Conservation (phyloP, 1,140 invertebrate genomes). For the Pogonomyrmex barbatus region DNA sequence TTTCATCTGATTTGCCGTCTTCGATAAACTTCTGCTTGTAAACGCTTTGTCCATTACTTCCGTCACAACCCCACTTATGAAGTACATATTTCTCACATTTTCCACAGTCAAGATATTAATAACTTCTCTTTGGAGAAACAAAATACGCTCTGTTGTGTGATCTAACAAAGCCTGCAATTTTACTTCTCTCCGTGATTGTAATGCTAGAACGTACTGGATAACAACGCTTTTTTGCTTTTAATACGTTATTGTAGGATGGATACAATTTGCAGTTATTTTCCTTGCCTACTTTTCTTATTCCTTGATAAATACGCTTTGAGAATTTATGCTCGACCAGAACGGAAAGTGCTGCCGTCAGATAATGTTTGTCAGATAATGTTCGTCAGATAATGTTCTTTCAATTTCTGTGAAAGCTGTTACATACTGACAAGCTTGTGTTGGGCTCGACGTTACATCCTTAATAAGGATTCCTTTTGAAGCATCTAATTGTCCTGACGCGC, state of each 20-base stretch:
- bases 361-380: no score
- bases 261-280: background rate
- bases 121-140: background rate
- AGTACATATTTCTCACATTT: background rate
- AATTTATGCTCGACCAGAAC: background rate
- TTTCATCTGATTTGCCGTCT: background rate
- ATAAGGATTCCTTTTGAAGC: background rate
- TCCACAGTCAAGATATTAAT: background rate
- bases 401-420: background rate
- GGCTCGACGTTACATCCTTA: background rate
- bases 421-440: background rate
- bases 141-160: background rate
- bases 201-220: background rate
- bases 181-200: background rate
- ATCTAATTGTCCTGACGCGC: background rate
- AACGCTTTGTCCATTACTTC: background rate
- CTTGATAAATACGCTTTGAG: background rate
- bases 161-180: background rate
- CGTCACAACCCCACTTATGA: background rate
- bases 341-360: background rate
- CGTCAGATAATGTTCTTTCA: background rate
- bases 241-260: background rate
- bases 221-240: background rate
- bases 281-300: background rate
- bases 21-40: background rate